Evolutionary conservation across 1,140 invertebrate genomes (phyloP).

Genomic region (Elymnias hypermnestra): DNA sequence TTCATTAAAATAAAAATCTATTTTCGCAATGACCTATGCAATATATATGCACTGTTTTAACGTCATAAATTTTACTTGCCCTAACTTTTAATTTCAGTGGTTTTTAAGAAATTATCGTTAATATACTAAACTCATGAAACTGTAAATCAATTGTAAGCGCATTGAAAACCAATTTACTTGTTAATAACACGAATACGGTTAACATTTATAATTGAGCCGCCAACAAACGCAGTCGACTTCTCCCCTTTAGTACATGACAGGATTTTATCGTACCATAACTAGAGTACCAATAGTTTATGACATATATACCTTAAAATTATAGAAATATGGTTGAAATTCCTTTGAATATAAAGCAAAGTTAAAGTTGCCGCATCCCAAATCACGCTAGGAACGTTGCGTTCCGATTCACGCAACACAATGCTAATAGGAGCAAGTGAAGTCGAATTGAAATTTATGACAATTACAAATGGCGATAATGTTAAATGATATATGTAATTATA

Average conservation of each 20-base stretch:
- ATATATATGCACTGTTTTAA: no score
- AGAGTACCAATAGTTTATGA: not conserved
- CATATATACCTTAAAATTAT: not conserved
- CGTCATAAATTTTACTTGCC: no score
- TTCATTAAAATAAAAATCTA: no score
- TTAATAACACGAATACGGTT: slow-evolving; percentile 8
- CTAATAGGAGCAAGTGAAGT: slow-evolving; percentile 56
- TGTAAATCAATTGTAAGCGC: not conserved
- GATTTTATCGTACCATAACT: slow-evolving; percentile 15
- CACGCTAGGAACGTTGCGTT: slow-evolving; percentile 48
- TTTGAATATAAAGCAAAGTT: slow-evolving; percentile 11
- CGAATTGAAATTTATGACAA: slow-evolving; percentile 53
- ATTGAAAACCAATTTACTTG: slow-evolving; percentile 9
- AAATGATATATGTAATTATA: slow-evolving; percentile 26
- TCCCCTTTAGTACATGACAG: slow-evolving; percentile 21
- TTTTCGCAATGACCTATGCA: no score
- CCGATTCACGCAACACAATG: slow-evolving; percentile 49
- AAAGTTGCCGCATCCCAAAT: slow-evolving; percentile 50
- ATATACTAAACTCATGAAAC: no score
- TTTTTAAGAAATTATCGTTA: no score
- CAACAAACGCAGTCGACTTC: slow-evolving; percentile 13
- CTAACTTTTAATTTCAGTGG: no score
- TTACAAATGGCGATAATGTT: slow-evolving; percentile 36
- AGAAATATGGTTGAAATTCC: not conserved
- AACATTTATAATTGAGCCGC: slow-evolving; percentile 21